A percentile compares a stretch with the other conserved stretches of the same genome.
Conservation (phyloP, 2,888 invertebrate genomes). For the Tetanocera ferruginea region DNA sequence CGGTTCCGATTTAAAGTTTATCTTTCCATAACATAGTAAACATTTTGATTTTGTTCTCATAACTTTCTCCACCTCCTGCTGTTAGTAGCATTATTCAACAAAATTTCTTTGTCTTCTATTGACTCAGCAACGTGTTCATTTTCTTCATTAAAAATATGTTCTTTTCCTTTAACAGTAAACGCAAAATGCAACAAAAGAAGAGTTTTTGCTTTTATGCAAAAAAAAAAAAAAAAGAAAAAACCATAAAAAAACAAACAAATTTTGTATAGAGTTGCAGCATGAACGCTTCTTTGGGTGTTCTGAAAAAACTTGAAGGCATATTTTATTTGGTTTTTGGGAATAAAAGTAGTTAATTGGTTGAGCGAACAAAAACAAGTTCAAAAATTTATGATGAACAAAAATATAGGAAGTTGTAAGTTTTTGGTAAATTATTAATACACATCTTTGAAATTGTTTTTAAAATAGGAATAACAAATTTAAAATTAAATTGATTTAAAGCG, state of each 20-base stretch:
- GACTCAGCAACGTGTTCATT: neutral
- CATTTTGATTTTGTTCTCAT: too few relatives aligned
- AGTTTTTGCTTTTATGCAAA: neutral
- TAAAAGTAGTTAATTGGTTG: neutral
- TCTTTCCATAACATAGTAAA: too few relatives aligned
- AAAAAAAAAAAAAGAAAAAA: too few relatives aligned
- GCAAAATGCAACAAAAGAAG: neutral
- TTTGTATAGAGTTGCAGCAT: too few relatives aligned
- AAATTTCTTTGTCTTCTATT: neutral
- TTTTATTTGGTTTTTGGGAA: neutral
- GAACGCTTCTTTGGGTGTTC: neutral
- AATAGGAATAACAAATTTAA: neutral
- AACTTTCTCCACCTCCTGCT: neutral
- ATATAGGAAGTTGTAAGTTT: too few relatives aligned
- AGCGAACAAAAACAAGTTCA: conserved; percentile 2
- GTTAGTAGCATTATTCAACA: neutral
- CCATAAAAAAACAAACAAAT: too few relatives aligned
- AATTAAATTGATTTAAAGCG: neutral
- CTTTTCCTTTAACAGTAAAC: neutral
- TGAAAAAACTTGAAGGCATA: neutral
- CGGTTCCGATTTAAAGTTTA: too few relatives aligned
- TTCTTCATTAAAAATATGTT: neutral
- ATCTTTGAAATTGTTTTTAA: neutral
- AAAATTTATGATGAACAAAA: too few relatives aligned
- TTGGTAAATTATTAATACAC: neutral